Conservation (phyloP, 1,140 invertebrate species). For the Drosophila nikananu region DNA sequence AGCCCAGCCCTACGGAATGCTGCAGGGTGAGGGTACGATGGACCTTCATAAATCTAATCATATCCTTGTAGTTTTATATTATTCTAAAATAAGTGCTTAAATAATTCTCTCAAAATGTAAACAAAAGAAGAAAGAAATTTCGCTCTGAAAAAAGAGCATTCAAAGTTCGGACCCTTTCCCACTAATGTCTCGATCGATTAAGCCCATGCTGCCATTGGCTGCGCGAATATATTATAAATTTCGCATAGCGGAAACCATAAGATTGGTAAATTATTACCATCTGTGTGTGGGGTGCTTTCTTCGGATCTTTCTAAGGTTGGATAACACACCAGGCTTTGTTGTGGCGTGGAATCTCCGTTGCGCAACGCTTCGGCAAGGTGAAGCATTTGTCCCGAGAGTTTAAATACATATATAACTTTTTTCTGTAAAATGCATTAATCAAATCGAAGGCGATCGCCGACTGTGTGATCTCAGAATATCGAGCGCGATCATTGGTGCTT, state of each 20-base stretch:
- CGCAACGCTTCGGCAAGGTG: constrained; percentile 53
- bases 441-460: constrained; percentile 28
- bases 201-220: constrained; percentile 21
- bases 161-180: not conserved
- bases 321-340: constrained; percentile 31
- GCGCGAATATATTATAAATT: constrained; percentile 56
- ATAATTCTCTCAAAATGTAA: not conserved
- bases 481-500: constrained; percentile 15
- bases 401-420: not conserved
- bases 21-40: not conserved
- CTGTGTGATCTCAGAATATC: constrained; percentile 51
- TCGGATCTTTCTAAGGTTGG: constrained; percentile 54
- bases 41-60: not conserved
- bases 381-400: constrained; percentile 36
- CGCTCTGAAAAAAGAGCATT: constrained; percentile 10
- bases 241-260: constrained; percentile 39
- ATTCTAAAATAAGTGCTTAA: not conserved
- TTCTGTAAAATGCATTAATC: constrained; percentile 62
- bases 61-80: not conserved
- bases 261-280: constrained; percentile 31
- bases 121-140: not conserved
- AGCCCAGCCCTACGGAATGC: too few species aligned
- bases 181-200: constrained; percentile 25
- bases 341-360: constrained; percentile 58
- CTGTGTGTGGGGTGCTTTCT: constrained; percentile 55